Conservation (phyloP, 53 echinoderm and acorn worm species). For the Henricia sp. region DNA sequence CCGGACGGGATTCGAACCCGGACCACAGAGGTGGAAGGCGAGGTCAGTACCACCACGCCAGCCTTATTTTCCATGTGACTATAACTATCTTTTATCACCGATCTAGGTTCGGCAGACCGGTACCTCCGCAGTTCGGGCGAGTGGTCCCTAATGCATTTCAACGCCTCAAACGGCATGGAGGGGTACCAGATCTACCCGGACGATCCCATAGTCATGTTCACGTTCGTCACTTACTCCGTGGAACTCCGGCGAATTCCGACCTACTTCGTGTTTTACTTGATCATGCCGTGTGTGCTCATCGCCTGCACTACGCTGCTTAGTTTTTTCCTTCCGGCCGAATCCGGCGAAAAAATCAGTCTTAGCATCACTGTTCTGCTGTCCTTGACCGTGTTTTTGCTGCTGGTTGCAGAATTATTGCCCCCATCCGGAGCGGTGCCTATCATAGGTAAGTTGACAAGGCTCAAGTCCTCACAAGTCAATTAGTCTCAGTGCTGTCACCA, state of each 20-base stretch:
- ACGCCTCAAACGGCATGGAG: conserved; percentile 63
- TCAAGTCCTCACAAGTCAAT: no score
- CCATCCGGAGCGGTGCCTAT: conserved; percentile 95
- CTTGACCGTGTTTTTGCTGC: conserved; percentile 90
- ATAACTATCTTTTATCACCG: no score
- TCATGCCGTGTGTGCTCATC: conserved; percentile 96
- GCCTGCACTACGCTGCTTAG: conserved; percentile 92
- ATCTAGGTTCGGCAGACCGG: conserved; percentile 82
- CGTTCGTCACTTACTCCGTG: conserved; percentile 88
- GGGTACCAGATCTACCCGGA: conserved; percentile 84
- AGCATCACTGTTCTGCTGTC: conserved; percentile 97
- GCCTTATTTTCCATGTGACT: no score
- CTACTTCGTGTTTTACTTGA: conserved; percentile 96
- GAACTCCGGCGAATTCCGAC: conserved; percentile 81
- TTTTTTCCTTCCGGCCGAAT: conserved; percentile 97
- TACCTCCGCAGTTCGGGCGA: conserved; percentile 89
- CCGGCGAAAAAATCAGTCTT: conserved; percentile 95
- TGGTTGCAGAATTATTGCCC: conserved; percentile 95
- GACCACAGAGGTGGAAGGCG: no score
- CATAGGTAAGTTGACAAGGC: conserved; percentile 90
- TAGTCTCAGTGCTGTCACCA: no score
- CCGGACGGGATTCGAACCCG: no score
- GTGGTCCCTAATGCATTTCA: conserved; percentile 84
- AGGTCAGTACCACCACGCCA: no score
- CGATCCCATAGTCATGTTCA: conserved; percentile 72